phyloP scores from a whole-genome alignment of 2,797 vertebrate species.

The Lacerta agilis region DNA sequence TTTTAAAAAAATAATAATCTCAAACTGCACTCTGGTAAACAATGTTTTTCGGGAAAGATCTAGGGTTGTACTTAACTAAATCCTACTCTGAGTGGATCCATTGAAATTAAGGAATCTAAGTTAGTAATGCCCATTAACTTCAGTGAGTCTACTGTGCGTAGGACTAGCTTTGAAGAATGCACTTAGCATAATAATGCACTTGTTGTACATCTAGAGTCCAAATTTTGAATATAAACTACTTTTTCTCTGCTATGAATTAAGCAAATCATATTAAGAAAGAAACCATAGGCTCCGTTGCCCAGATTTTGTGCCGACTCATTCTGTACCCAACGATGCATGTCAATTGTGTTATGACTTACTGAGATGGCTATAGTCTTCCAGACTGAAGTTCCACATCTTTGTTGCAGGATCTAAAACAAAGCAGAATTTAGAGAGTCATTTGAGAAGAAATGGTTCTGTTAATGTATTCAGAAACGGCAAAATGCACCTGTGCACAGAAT shows the following conservation, averaged over 20 bases:
- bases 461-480: not conserved
- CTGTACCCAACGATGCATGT: not conserved
- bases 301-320: not conserved
- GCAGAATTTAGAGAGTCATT: conserved; percentile 48
- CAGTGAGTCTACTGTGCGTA: too few species aligned
- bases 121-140: too few species aligned
- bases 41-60: not conserved
- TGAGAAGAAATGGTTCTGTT: conserved; percentile 19
- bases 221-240: not conserved
- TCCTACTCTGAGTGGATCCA: too few species aligned
- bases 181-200: too few species aligned
- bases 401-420: conserved; percentile 84
- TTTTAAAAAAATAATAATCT: not conserved
- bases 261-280: conserved; percentile 17
- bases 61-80: not conserved
- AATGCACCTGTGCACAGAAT: not conserved
- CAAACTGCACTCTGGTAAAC: not conserved
- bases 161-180: too few species aligned
- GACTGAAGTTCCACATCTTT: conserved; percentile 93
- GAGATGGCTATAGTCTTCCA: conserved; percentile 85
- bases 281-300: not conserved
- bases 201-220: not conserved
- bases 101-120: too few species aligned
- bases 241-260: not conserved
- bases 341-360: conserved; percentile 80